Evolutionary conservation across 2,888 invertebrate genomes (phyloP).

Genomic region (Chrysolina oricalcia): DNA sequence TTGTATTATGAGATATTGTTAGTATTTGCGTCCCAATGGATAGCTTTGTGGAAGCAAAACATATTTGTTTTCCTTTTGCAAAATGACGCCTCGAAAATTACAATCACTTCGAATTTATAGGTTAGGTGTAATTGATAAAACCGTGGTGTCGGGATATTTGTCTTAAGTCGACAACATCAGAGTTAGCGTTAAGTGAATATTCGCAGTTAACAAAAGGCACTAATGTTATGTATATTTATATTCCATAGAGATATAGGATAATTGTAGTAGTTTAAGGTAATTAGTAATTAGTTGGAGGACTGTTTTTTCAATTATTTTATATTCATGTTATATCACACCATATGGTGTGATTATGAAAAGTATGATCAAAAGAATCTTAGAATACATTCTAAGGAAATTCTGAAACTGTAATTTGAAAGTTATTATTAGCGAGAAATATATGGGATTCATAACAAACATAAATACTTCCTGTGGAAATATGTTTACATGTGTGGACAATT

Average conservation of each 20-base stretch:
- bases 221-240: constrained; percentile 8
- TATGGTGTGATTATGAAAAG: too few species aligned
- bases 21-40: too few species aligned
- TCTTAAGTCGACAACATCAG: too few species aligned
- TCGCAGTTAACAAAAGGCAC: not conserved
- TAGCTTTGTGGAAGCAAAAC: too few species aligned
- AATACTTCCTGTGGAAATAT: too few species aligned
- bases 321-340: too few species aligned
- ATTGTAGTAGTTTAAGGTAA: not conserved
- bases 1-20: not conserved
- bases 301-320: not conserved
- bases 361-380: too few species aligned
- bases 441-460: too few species aligned
- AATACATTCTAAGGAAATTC: not conserved
- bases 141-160: not conserved
- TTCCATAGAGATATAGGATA: not conserved
- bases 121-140: not conserved
- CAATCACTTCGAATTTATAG: not conserved
- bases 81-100: not conserved
- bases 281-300: not conserved
- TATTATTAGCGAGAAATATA: not conserved
- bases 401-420: not conserved
- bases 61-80: not conserved
- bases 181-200: not conserved
- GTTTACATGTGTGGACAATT: too few species aligned